phyloP scores from a whole-genome alignment of 2,113 vertebrate species.

The Cyanoramphus novaezelandiae region DNA sequence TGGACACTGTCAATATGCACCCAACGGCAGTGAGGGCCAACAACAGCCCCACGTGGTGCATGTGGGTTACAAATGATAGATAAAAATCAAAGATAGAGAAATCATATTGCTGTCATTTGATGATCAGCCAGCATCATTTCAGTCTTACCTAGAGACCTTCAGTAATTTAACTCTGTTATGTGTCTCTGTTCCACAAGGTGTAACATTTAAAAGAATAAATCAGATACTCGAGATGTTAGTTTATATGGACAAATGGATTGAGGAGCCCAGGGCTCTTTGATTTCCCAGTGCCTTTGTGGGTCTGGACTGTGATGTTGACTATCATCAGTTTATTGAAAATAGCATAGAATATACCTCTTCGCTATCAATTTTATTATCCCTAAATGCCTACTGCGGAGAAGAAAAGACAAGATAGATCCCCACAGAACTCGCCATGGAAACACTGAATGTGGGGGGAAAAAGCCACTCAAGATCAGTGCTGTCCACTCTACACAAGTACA shows the following conservation, averaged over 20 bases:
- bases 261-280: neutral
- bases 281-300: neutral
- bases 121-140: neutral
- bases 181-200: neutral
- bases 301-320: neutral
- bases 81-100: conserved; percentile 8
- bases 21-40: neutral
- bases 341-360: neutral
- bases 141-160: neutral
- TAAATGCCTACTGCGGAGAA: neutral
- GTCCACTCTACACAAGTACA: neutral
- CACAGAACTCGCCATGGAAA: conserved; percentile 43
- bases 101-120: neutral
- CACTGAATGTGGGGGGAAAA: conserved; percentile 7
- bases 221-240: neutral
- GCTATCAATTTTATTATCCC: conserved; percentile 22
- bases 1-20: neutral
- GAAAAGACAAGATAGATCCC: conserved; percentile 26
- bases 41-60: neutral
- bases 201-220: conserved; percentile 1
- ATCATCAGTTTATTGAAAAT: conserved; percentile 6
- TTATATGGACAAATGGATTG: neutral
- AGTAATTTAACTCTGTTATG: neutral
- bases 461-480: conserved; percentile 41
- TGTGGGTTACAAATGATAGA: neutral